Evolutionary conservation across 2,797 vertebrate genomes (phyloP).

Genomic region (Limosa lapponica): DNA sequence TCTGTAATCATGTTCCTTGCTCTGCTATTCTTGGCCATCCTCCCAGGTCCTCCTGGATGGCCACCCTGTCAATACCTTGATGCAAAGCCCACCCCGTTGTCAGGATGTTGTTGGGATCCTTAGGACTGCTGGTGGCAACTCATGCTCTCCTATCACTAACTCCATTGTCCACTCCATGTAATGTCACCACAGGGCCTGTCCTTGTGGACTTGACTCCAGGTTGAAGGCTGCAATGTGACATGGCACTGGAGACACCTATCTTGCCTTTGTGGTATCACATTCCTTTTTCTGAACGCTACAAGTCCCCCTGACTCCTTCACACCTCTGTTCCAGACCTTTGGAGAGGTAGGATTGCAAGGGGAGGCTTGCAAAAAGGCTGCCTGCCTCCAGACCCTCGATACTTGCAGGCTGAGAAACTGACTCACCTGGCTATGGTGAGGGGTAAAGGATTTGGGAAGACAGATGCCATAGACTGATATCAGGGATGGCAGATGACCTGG

Average conservation of each 20-base stretch:
- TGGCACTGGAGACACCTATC: neutral
- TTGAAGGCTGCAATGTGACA: neutral
- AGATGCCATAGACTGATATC: neutral
- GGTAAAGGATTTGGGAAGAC: neutral
- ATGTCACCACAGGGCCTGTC: neutral
- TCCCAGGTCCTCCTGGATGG: neutral
- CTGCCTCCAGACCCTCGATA: neutral
- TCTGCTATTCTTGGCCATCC: neutral
- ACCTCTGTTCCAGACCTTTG: neutral
- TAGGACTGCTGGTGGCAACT: neutral
- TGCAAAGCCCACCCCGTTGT: neutral
- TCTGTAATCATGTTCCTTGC: neutral
- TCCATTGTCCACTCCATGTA: fast-evolving
- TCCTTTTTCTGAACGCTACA: neutral
- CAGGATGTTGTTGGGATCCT: neutral
- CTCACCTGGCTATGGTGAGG: neutral
- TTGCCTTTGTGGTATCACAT: neutral
- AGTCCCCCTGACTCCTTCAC: neutral
- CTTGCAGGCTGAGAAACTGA: neutral
- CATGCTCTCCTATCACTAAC: neutral
- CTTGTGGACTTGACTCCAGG: neutral
- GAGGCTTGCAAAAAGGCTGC: neutral
- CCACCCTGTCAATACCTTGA: neutral
- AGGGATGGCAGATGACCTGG: neutral
- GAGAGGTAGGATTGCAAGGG: neutral